Conservation (phyloP, 1,140 invertebrate species). For the Neoseiulus cucumeris region DNA sequence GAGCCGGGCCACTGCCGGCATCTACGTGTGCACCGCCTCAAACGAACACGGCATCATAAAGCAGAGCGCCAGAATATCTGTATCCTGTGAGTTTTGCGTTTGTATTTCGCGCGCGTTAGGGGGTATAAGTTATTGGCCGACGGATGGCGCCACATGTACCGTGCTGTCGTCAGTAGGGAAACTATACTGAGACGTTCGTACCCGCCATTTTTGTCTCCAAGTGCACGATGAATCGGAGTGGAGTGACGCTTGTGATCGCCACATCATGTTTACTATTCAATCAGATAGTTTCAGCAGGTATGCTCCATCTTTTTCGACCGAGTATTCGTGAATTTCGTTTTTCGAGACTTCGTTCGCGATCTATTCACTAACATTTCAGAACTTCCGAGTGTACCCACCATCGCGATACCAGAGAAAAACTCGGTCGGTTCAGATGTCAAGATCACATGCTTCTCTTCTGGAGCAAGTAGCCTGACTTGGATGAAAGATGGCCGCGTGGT, state of each 20-base stretch:
- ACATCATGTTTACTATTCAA: too few species aligned
- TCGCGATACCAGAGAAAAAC: slow-evolving; percentile 5
- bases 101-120: not conserved
- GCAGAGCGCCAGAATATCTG: not conserved
- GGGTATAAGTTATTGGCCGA: not conserved
- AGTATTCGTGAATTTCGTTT: too few species aligned
- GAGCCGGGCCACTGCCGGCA: not conserved
- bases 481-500: not conserved
- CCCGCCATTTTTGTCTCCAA: too few species aligned
- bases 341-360: too few species aligned
- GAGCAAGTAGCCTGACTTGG: not conserved
- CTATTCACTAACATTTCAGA: not conserved
- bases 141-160: slow-evolving; percentile 9
- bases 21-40: not conserved
- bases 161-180: not conserved
- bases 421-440: not conserved
- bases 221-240: too few species aligned
- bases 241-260: too few species aligned
- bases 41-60: not conserved
- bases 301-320: too few species aligned
- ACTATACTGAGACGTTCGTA: not conserved
- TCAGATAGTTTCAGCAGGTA: too few species aligned
- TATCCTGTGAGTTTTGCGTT: slow-evolving; percentile 1
- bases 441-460: not conserved
- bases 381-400: not conserved